Evolutionary conservation across 2,888 invertebrate species (phyloP).

Genomic region (Arrhopalites spinosus): DNA sequence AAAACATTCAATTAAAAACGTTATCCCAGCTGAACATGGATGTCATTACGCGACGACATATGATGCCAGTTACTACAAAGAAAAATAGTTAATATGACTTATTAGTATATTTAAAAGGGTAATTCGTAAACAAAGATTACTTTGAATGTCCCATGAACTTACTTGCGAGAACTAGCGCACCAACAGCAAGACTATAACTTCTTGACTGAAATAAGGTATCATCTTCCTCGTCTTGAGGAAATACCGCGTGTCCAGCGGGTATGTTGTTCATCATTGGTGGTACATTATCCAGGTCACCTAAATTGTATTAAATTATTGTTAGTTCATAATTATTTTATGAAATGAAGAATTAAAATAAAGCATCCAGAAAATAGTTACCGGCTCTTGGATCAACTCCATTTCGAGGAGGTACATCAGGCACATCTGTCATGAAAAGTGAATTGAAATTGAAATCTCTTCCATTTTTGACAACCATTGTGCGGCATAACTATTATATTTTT

Average conservation of each 20-base stretch:
- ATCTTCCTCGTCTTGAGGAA: conserved; percentile 15
- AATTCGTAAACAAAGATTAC: not conserved
- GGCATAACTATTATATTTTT: too few relatives aligned
- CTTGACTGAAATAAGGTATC: conserved; percentile 13
- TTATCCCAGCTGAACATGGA: conserved; percentile 32
- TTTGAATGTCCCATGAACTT: too few relatives aligned
- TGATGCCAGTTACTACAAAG: conserved; percentile 13
- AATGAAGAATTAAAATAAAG: too few relatives aligned
- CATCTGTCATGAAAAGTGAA: not conserved
- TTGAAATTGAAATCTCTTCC: too few relatives aligned
- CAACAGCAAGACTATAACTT: conserved; percentile 32
- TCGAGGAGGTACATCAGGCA: not conserved
- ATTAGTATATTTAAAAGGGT: not conserved
- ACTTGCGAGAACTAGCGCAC: too few relatives aligned
- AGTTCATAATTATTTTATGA: too few relatives aligned
- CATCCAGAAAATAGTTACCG: conserved; percentile 4
- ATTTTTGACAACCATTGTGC: too few relatives aligned
- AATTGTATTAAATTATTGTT: too few relatives aligned
- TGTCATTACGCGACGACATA: conserved; percentile 30
- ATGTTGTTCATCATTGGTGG: conserved; percentile 8
- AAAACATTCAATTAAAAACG: conserved; percentile 23
- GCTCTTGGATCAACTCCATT: conserved; percentile 17
- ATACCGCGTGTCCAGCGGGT: not conserved
- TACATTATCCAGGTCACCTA: conserved; percentile 15
- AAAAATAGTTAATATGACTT: not conserved